Base-by-base conservation (phyloP, 2,797 vertebrate species). In the Lutjanus argentimaculatus region DNA sequence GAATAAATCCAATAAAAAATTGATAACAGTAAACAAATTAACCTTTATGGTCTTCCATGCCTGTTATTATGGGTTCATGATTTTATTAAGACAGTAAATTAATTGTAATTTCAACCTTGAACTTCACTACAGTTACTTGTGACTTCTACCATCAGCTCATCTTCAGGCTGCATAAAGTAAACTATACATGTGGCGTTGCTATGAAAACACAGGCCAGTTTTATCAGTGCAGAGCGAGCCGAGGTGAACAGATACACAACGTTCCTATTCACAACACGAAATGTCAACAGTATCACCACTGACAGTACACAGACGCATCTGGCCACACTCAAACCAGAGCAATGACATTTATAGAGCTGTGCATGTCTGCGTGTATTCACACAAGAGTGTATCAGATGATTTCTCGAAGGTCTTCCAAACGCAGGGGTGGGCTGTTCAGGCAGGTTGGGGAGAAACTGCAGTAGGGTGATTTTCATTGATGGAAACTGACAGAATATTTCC, bases 251-350 rank as follows among this genome's bases (percentile, higher is more conserved):
- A 84, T 70, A 80, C 75, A 90, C 86, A 90, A 67, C 42, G 72
- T 73, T 82, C 66, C 85, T 82, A 61, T 89, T 89, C 85, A 89
- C 89, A 89, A 89, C 79, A 82, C 45, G 59, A 90, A 92, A 90
- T 91, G 88, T 89, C 87, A 94, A 91, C 90, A 91, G 85, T 55
- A 82, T 72, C 79, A 65, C 84, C 61, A n/a, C 72, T 82, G 84
- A 92, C 75, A 66, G 72, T 85, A 71, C 82, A 88, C 91, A 90
- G 85, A 73, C 40, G 16, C 87, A 87, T 88, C 88, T 92, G 88
- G 89, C 73, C 82, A 70, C 67, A 55, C 82, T 88, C 82, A 84
- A 68, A 84, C 79, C 75, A 53, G 8, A 77, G 77, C 78, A 68
- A 22, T 86, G 87, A 83, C 89, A 90, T 91, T 91, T 86, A 85